These are phyloP conservation scores for Setipinna tenuifilis DNA, from an alignment of 2,797 vertebrate species.

Conservation along the genomic window DNA sequence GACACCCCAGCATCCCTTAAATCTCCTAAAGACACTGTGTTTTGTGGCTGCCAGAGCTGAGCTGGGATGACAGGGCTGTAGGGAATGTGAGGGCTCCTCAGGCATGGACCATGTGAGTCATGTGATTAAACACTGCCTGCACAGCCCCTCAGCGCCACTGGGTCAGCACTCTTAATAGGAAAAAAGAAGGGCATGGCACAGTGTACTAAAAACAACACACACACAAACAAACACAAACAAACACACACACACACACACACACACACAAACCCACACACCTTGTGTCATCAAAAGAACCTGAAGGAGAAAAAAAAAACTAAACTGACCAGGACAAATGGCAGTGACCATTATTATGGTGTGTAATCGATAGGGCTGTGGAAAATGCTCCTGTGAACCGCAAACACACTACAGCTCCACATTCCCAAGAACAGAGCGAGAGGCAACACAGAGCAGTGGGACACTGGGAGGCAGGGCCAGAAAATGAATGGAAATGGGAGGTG, in stretches of 20 bases:
- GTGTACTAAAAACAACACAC: background rate
- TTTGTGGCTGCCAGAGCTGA: too few relatives aligned
- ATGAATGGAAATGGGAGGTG: conserved; percentile 48
- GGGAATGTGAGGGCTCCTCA: background rate
- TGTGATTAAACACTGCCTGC: conserved; percentile 3
- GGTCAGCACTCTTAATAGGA: background rate
- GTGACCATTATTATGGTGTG: background rate
- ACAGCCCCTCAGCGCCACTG: background rate
- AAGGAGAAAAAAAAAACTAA: background rate
- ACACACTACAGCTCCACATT: background rate
- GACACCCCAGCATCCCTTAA: background rate
- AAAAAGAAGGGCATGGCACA: conserved; percentile 14
- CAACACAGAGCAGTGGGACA: background rate
- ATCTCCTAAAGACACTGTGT: too few relatives aligned
- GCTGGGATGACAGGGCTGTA: too few relatives aligned
- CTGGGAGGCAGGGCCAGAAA: background rate
- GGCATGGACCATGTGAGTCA: conserved; percentile 20
- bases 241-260: background rate
- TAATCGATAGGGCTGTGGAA: background rate
- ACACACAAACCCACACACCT: background rate
- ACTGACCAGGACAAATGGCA: background rate
- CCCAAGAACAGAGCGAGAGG: background rate
- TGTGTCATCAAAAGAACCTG: background rate
- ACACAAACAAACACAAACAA: background rate
- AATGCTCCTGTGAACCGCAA: background rate